Base-by-base conservation (phyloP, 2,888 invertebrate genomes). In the Ophioninae sp. region DNA sequence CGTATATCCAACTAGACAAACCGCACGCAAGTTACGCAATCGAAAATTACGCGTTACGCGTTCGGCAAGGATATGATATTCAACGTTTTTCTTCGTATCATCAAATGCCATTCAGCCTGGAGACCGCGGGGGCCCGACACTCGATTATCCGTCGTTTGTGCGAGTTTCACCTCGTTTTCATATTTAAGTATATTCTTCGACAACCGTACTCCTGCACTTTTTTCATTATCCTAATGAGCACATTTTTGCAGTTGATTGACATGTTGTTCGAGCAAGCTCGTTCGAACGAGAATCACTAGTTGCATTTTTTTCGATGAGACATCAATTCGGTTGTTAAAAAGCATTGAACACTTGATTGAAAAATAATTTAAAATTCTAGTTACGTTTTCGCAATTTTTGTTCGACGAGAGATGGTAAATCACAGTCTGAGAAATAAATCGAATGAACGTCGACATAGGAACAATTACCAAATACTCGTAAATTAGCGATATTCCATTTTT, bases 21-120 rank as follows among this genome's bases (percentile, higher is more conserved):
- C 69, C 81, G 44, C 81, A 69, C 61, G 59, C 20, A 56, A 57
- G 72, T 86, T 85, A 67, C 80, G 83, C 67, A 86, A 86, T 72
- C 10, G 64, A 57, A 80, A 85, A 86, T 85, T 85, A 82, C 80
- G 75, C 61, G 80, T 82, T 82, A 80, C 77, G 82, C 77, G 80
- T 78, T 75, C 62, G 59, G 44, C 59, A 73, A 57, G 61, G 61
- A 72, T 65, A 50, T 50, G 65, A 81, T 83, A 81, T 78, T 72
- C 78, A 82, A 65, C 74, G 76, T 79, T 82, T 76, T 81, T 75
- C 64, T 81, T 62, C 73, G 70, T 76, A 62, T 78, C 41, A 37
- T 84, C 65, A 44, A 78, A 78, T 65, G 59, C 67, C 44, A n/a
- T 64, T 41, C 37, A 65, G 59, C 23, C 23, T 23, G 73, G 57